Conservation (phyloP, 2,113 vertebrate genomes). For the Grammomys dolichurus region DNA sequence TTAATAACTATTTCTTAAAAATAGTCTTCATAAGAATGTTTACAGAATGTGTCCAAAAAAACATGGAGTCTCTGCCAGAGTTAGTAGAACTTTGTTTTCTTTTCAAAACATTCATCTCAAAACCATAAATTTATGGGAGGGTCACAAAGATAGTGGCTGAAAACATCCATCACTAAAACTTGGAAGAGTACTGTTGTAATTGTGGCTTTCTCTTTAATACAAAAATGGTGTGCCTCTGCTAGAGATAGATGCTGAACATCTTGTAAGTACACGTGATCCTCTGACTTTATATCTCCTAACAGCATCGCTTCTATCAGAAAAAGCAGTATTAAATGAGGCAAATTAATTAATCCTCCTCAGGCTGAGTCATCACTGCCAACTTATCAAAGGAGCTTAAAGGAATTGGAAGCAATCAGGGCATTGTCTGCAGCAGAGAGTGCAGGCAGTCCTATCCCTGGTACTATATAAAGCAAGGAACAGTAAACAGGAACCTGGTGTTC, state of each 20-base stretch:
- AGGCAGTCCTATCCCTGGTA: neutral
- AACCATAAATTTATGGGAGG: constrained; percentile 56
- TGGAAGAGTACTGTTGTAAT: neutral
- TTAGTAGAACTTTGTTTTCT: constrained; percentile 70
- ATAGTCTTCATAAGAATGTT: constrained; percentile 77
- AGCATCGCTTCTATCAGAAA: constrained; percentile 31
- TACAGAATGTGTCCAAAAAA: constrained; percentile 70
- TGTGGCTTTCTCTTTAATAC: constrained; percentile 2
- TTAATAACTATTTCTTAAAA: constrained; percentile 80
- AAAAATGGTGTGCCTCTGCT: constrained; percentile 1
- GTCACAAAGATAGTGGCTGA: constrained; percentile 58
- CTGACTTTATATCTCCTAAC: neutral
- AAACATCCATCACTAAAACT: constrained; percentile 38
- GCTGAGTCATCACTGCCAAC: neutral
- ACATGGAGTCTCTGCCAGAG: constrained; percentile 41
- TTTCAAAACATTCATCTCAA: constrained; percentile 65
- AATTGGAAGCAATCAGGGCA: constrained; percentile 37
- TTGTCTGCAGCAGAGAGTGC: neutral
- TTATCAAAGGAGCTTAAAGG: constrained; percentile 21
- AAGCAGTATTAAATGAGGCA: constrained; percentile 29
- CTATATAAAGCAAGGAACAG: constrained; percentile 1
- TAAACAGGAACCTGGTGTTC: constrained; percentile 42
- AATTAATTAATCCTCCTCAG: constrained; percentile 24
- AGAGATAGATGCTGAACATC: neutral
- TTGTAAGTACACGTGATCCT: neutral